phyloP scores from a whole-genome alignment of 2,888 invertebrate species.

The Tachina grossa region DNA sequence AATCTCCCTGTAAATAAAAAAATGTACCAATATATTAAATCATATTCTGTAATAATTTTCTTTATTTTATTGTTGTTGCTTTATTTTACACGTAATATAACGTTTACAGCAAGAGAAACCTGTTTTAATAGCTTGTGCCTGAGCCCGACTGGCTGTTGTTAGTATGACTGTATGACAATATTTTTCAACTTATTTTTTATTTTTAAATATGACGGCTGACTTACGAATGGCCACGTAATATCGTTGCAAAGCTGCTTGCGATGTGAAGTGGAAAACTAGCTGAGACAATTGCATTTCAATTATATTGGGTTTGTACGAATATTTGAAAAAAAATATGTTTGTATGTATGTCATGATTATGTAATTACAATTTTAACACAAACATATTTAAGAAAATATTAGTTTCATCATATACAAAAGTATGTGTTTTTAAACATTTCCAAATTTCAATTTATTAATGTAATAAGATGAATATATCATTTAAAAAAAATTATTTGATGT shows the following conservation, averaged over 20 bases:
- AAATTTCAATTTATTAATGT: no score
- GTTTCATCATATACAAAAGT: no score
- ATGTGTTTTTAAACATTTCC: no score
- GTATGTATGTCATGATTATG: no score
- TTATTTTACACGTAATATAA: not conserved
- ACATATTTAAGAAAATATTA: no score
- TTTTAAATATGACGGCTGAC: slow-evolving; percentile 29
- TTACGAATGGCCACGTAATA: slow-evolving; percentile 13
- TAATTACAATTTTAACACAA: not conserved
- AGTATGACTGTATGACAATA: not conserved
- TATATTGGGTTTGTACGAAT: not conserved
- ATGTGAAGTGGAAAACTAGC: slow-evolving; percentile 14
- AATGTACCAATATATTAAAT: slow-evolving; percentile 58
- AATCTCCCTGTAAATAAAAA: slow-evolving; percentile 22
- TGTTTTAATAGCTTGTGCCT: slow-evolving; percentile 20
- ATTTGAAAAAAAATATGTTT: not conserved
- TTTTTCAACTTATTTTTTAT: slow-evolving; percentile 19
- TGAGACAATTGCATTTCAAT: slow-evolving; percentile 24
- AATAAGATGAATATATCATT: no score
- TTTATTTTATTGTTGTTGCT: slow-evolving; percentile 19
- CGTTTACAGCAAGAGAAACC: slow-evolving; percentile 31
- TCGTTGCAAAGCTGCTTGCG: not conserved
- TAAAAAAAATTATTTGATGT: no score
- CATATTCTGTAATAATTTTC: slow-evolving; percentile 35
- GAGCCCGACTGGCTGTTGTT: not conserved